Evolutionary conservation across 2,113 vertebrate species (phyloP).

Genomic region (Corynorhinus townsendii): DNA sequence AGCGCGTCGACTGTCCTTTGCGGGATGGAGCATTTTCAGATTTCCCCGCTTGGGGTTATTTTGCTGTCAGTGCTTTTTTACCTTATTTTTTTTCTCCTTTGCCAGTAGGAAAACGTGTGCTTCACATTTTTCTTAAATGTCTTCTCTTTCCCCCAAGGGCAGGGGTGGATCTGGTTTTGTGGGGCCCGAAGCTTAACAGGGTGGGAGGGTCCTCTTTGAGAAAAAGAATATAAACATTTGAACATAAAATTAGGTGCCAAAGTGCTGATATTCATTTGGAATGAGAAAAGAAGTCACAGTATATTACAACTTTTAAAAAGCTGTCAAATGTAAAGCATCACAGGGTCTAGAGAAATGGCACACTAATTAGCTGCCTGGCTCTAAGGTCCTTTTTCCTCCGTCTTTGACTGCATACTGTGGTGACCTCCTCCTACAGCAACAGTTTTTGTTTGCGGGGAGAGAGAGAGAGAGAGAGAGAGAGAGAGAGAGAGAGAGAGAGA

Average conservation of each 20-base stretch:
- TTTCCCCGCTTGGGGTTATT: not conserved
- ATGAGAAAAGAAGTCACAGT: not conserved
- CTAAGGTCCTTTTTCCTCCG: not conserved
- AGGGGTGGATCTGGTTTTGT: not conserved
- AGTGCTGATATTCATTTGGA: not conserved
- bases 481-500: no score
- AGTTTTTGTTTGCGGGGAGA: not conserved
- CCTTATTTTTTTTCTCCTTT: not conserved
- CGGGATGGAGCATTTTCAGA: not conserved
- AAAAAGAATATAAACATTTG: not conserved
- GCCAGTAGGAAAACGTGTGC: not conserved
- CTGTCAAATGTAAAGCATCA: not conserved
- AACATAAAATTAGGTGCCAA: not conserved
- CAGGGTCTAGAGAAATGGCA: not conserved
- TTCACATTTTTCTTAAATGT: constrained; percentile 11
- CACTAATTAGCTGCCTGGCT: not conserved
- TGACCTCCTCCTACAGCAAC: not conserved
- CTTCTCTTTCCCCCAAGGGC: not conserved
- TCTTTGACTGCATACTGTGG: not conserved
- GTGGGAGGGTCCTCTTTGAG: not conserved
- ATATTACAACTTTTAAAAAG: not conserved
- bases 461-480: no score
- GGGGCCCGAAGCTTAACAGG: not conserved
- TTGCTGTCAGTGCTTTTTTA: not conserved
- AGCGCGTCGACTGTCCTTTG: not conserved